Conservation (phyloP, 2,113 vertebrate species). For the Egretta garzetta region DNA sequence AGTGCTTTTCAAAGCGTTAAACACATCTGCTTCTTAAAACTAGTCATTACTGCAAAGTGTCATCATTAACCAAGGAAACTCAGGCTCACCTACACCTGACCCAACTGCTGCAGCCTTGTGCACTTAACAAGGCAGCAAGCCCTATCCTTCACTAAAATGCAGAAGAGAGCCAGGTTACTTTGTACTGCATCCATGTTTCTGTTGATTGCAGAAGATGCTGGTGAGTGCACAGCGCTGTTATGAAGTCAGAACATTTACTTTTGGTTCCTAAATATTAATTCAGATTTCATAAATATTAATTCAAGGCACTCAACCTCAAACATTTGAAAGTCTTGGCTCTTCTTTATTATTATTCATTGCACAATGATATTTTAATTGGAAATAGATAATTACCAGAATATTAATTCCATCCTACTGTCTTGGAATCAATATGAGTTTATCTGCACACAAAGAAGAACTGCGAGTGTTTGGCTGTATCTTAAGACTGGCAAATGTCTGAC, state of each 20-base stretch:
- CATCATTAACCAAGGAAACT: background rate
- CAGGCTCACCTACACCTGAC: background rate
- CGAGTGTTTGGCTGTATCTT: background rate
- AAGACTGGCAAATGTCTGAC: background rate
- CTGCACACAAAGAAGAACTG: background rate
- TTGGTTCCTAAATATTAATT: slow-evolving; percentile 45
- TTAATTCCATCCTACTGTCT: background rate
- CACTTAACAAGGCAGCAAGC: background rate
- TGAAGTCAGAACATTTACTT: background rate
- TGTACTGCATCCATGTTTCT: background rate
- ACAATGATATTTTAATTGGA: slow-evolving; percentile 30
- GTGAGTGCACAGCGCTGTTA: background rate
- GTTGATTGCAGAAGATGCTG: background rate
- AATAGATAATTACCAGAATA: slow-evolving; percentile 7
- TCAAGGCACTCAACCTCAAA: background rate
- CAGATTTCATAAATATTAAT: slow-evolving; percentile 43
- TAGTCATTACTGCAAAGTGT: background rate
- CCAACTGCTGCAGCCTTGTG: background rate
- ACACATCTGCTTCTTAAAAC: background rate
- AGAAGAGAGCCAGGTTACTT: background rate
- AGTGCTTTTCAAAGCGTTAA: background rate
- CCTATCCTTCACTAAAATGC: background rate
- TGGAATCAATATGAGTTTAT: background rate
- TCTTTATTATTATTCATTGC: background rate
- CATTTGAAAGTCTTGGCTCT: background rate